These are phyloP conservation scores for Oxyruncus cristatus DNA, from an alignment of 2,113 vertebrate genomes.

Conservation along the genomic window DNA sequence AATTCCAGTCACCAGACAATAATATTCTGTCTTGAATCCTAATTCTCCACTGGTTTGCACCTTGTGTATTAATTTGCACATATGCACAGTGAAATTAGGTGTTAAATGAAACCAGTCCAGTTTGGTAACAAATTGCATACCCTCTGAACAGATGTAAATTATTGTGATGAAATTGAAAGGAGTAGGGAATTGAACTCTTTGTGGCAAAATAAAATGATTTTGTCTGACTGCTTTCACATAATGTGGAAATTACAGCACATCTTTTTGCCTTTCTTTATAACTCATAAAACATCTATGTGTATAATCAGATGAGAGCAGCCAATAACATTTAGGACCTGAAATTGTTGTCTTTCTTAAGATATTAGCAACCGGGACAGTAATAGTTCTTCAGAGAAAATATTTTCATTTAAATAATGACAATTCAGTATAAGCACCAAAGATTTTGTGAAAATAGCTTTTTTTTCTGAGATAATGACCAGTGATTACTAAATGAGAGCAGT, in stretches of 20 bases:
- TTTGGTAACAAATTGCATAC: not conserved
- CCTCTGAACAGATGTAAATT: not conserved
- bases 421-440: not conserved
- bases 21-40: not conserved
- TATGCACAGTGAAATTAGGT: not conserved
- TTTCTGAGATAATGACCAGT: not conserved
- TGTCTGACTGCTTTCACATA: not conserved
- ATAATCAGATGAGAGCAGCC: not conserved
- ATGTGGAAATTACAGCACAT: not conserved
- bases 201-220: not conserved
- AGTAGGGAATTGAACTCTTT: not conserved
- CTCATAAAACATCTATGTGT: not conserved
- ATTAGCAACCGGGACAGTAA: not conserved
- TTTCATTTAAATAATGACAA: not conserved
- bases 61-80: not conserved
- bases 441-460: not conserved
- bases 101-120: constrained; percentile 10
- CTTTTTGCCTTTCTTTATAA: not conserved
- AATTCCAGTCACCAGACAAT: not conserved
- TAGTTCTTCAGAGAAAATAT: not conserved
- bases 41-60: constrained; percentile 1
- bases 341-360: not conserved
- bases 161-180: not conserved
- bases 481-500: not conserved
- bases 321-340: not conserved